A percentile compares a stretch with the other conserved stretches of the same genome.
phyloP scores from a whole-genome alignment of 53 echinoderm and acorn worm genomes.

The Arbacia lixula region DNA sequence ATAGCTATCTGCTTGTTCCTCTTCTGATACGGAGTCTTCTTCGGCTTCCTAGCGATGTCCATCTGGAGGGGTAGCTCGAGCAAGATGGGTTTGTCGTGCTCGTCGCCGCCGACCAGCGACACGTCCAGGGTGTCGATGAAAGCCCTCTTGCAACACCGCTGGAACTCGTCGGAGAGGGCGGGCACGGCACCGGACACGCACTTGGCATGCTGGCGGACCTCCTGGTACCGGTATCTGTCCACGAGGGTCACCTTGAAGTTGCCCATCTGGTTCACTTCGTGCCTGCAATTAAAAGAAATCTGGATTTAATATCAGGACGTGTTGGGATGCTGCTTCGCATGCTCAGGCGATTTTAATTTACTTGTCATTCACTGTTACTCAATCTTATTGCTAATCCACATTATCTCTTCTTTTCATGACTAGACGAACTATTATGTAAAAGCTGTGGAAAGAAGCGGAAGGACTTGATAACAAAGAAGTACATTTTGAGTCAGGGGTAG shows the following conservation, averaged over 20 bases:
- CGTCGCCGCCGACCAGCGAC: constrained; percentile 17
- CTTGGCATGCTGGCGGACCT: constrained; percentile 65
- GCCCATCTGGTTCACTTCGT: constrained; percentile 6
- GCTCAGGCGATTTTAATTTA: no score
- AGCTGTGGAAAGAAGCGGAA: no score
- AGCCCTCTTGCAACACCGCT: constrained; percentile 72
- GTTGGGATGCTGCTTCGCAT: no score
- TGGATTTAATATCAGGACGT: no score
- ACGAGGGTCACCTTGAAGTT: constrained; percentile 67
- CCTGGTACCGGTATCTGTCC: constrained; percentile 52
- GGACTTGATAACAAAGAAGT: no score
- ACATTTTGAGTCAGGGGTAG: no score
- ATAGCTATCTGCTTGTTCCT: no score
- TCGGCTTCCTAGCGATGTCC: constrained; percentile 20
- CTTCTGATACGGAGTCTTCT: constrained; percentile 17
- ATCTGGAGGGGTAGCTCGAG: constrained; percentile 49
- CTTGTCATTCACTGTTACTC: no score
- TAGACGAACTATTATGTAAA: no score
- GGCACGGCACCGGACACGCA: constrained; percentile 71
- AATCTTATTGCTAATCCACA: no score
- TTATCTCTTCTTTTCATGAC: no score
- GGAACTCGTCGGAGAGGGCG: constrained; percentile 66
- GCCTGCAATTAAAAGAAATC: not conserved
- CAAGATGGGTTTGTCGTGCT: constrained; percentile 21
- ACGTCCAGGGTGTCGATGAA: constrained; percentile 59